Evolutionary conservation across 2,797 vertebrate species (phyloP).

Genomic region (Selene dorsalis): DNA sequence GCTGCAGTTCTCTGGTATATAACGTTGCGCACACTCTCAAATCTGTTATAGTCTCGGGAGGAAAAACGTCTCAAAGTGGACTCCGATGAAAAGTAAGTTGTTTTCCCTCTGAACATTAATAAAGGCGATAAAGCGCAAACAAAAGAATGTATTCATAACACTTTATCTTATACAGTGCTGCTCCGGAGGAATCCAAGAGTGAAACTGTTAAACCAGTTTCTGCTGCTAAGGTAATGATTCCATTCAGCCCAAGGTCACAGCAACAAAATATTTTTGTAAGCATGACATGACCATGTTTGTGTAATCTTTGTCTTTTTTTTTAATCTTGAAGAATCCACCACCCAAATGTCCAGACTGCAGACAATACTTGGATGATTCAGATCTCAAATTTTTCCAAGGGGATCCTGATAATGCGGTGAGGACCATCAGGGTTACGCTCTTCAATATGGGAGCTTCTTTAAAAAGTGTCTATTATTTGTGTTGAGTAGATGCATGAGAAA

Average conservation of each 20-base stretch:
- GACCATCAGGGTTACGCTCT: neutral
- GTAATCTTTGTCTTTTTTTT: neutral
- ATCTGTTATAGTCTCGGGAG: slow-evolving; percentile 82
- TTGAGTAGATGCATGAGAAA: neutral
- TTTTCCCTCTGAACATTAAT: neutral
- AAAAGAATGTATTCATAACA: neutral
- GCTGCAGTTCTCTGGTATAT: neutral
- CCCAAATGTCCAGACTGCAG: slow-evolving; percentile 92
- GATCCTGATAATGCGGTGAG: slow-evolving; percentile 91
- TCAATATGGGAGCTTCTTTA: neutral
- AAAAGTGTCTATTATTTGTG: neutral
- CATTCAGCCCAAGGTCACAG: neutral
- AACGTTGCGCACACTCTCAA: neutral
- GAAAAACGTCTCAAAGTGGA: slow-evolving; percentile 93
- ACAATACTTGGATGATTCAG: slow-evolving; percentile 94
- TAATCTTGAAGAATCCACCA: slow-evolving; percentile 83
- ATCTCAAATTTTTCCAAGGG: slow-evolving; percentile 96
- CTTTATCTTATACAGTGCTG: slow-evolving; percentile 69
- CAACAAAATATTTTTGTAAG: neutral
- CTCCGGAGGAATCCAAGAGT: slow-evolving; percentile 77
- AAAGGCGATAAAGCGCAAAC: neutral
- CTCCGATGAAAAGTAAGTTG: slow-evolving; percentile 83
- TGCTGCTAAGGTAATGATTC: slow-evolving; percentile 84
- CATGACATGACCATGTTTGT: neutral
- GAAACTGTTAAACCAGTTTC: slow-evolving; percentile 75